Evolutionary conservation across 1,140 invertebrate genomes (phyloP).

Genomic region (Conus betulinus): DNA sequence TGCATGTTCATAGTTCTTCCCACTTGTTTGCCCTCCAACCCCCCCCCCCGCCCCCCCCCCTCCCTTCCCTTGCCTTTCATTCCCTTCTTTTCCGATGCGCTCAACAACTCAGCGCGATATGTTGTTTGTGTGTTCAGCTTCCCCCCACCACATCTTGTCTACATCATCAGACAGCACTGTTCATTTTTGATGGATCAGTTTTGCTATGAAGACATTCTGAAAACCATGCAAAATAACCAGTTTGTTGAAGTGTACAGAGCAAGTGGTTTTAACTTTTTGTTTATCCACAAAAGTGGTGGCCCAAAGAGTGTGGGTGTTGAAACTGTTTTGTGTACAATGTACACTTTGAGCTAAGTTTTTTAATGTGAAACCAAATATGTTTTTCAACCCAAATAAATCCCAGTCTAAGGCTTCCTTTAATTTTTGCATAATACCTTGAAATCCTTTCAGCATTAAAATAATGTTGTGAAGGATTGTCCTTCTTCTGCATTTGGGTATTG

Average conservation of each 20-base stretch:
- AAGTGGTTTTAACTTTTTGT: not conserved
- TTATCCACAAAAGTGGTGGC: not conserved
- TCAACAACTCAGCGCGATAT: not conserved
- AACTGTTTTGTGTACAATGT: not conserved
- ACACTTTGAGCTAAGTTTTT: not conserved
- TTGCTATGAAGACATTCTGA: not conserved
- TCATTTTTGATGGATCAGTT: not conserved
- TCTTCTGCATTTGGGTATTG: conserved; percentile 1
- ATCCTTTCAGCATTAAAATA: not conserved
- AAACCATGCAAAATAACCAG: not conserved
- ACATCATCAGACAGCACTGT: not conserved
- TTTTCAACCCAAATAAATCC: not conserved
- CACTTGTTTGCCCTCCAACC: no score
- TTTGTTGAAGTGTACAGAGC: not conserved
- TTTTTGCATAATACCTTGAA: conserved; percentile 1
- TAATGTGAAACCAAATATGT: not conserved
- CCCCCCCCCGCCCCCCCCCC: no score
- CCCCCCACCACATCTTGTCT: not conserved
- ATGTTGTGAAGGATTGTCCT: not conserved
- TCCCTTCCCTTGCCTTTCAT: no score
- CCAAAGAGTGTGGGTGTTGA: not conserved
- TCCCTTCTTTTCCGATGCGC: not conserved
- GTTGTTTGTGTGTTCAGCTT: not conserved
- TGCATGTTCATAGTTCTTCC: not conserved
- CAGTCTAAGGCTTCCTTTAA: not conserved